Evolutionary conservation across 1,140 invertebrate species (phyloP).

Genomic region (Magallana angulata): DNA sequence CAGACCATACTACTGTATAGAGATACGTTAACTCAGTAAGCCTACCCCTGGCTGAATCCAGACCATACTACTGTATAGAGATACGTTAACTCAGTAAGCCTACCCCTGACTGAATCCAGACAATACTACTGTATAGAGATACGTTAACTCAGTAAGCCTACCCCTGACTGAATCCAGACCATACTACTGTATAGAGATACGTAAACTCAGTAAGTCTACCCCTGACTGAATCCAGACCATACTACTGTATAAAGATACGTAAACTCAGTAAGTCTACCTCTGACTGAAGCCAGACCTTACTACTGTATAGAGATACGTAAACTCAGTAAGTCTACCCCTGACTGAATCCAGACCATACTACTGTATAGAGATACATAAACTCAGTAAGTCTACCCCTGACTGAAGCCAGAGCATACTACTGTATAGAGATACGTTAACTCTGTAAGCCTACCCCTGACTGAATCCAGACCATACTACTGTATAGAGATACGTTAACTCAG

Average conservation of each 20-base stretch:
- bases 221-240: constrained; percentile 67
- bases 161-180: constrained; percentile 68
- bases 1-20: constrained; percentile 69
- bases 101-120: constrained; percentile 68
- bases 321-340: constrained; percentile 67
- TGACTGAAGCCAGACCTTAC: constrained; percentile 67
- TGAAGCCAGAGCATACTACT: constrained; percentile 67
- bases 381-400: constrained; percentile 70
- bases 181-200: constrained; percentile 73
- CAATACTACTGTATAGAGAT: constrained; percentile 73
- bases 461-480: constrained; percentile 68
- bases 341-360: constrained; percentile 69
- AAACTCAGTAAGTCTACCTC: constrained; percentile 66
- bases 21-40: constrained; percentile 68
- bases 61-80: constrained; percentile 70
- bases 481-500: constrained; percentile 71
- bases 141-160: constrained; percentile 63
- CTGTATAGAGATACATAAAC: constrained; percentile 69
- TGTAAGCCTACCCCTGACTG: constrained; percentile 68
- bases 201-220: constrained; percentile 66
- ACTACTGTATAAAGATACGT: constrained; percentile 72
- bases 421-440: constrained; percentile 69
- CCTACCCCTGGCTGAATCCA: constrained; percentile 68
- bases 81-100: constrained; percentile 67
- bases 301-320: constrained; percentile 72